Conservation (phyloP, 1,140 invertebrate genomes). For the Hirudo medicinalis region DNA sequence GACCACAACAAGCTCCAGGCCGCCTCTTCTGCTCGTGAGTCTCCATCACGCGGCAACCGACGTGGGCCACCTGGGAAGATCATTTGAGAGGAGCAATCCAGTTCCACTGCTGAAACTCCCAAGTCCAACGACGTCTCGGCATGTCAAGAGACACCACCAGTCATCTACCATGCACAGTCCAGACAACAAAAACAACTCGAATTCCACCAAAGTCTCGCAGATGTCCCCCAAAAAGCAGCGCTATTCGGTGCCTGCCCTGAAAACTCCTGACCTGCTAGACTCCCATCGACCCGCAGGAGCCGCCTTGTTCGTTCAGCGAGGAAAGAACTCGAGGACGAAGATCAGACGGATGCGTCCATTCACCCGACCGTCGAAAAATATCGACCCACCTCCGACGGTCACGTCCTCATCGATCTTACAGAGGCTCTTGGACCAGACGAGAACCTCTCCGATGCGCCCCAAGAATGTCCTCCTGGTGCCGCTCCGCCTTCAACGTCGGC, state of each 20-base stretch:
- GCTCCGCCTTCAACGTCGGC: not conserved
- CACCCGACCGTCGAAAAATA: not conserved
- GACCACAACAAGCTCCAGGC: too few species aligned
- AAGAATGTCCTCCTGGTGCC: not conserved
- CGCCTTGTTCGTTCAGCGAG: not conserved
- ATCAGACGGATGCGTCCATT: not conserved
- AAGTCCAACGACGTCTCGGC: too few species aligned
- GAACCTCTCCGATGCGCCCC: not conserved
- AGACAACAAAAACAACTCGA: too few species aligned
- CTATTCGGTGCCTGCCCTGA: not conserved
- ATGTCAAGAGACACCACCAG: too few species aligned
- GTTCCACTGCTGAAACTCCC: too few species aligned
- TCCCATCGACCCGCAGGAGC: not conserved
- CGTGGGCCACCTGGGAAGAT: not conserved
- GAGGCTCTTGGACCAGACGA: not conserved
- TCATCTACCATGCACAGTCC: too few species aligned
- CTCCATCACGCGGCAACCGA: not conserved
- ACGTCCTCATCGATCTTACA: not conserved
- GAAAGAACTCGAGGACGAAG: not conserved
- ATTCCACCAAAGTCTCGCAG: too few species aligned
- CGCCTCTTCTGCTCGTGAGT: too few species aligned
- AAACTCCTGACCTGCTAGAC: not conserved
- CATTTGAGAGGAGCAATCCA: too few species aligned
- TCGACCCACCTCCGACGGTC: not conserved
- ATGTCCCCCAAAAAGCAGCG: too few species aligned